Evolutionary conservation across 1,140 invertebrate genomes (phyloP).

Genomic region (Heliothis subflexa): DNA sequence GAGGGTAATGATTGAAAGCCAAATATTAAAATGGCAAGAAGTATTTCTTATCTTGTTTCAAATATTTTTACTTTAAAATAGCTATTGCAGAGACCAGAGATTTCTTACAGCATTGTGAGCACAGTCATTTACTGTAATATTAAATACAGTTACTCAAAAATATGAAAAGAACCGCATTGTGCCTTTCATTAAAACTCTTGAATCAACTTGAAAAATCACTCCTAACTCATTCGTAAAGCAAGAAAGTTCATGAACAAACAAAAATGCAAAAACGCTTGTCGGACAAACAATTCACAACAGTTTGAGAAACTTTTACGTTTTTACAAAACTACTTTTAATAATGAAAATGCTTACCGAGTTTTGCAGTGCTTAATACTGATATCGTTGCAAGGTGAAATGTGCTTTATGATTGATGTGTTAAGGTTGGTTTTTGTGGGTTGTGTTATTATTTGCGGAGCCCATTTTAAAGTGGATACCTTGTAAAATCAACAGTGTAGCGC

Average conservation of each 20-base stretch:
- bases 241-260: conserved; percentile 7
- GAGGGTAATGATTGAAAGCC: too few relatives aligned
- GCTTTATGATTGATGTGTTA: neutral
- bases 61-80: too few relatives aligned
- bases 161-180: too few relatives aligned
- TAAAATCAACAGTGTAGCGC: conserved; percentile 33
- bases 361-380: neutral
- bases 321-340: conserved; percentile 36
- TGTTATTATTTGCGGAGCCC: neutral
- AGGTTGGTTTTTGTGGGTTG: neutral
- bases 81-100: too few relatives aligned
- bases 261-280: conserved; percentile 1
- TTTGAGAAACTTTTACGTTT: conserved; percentile 13
- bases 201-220: neutral
- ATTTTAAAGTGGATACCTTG: conserved; percentile 18
- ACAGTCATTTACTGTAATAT: too few relatives aligned
- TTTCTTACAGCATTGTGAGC: too few relatives aligned
- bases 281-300: conserved; percentile 8
- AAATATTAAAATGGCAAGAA: too few relatives aligned
- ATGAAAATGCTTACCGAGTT: conserved; percentile 30
- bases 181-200: too few relatives aligned
- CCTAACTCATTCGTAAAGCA: neutral
- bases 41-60: too few relatives aligned
- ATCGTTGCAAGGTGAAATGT: neutral
- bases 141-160: too few relatives aligned